Evolutionary conservation across 2,113 vertebrate genomes (phyloP).

Genomic region (Xiphophorus maculatus): DNA sequence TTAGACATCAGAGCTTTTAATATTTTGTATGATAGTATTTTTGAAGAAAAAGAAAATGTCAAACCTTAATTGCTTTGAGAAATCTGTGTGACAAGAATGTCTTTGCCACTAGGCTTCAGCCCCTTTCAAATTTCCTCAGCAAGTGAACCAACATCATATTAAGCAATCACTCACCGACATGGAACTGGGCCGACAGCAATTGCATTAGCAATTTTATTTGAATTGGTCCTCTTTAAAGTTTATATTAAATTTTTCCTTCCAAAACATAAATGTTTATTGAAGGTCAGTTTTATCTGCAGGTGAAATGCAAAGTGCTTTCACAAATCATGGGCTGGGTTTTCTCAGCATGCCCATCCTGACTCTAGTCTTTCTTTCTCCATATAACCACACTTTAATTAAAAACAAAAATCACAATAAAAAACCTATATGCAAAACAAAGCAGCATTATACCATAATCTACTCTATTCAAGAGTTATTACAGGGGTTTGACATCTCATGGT

Average conservation of each 20-base stretch:
- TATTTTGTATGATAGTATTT: neutral
- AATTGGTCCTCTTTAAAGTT: constrained; percentile 46
- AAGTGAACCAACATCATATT: constrained; percentile 16
- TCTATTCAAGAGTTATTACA: neutral
- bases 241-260: constrained; percentile 29
- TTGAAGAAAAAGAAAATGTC: constrained; percentile 3
- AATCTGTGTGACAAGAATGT: neutral
- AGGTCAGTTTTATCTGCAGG: constrained; percentile 52
- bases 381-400: neutral
- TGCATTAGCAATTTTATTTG: constrained; percentile 51
- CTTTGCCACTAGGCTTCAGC: neutral
- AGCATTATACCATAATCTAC: neutral
- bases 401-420: neutral
- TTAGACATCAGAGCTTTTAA: neutral
- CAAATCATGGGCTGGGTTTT: constrained; percentile 11
- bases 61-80: neutral
- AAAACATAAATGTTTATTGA: constrained; percentile 54
- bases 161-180: constrained; percentile 4
- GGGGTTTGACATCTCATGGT: neutral
- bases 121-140: neutral
- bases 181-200: constrained; percentile 30
- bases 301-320: constrained; percentile 35
- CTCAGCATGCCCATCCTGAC: neutral
- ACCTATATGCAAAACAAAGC: neutral
- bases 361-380: neutral